Base-by-base conservation (phyloP, 2,113 vertebrate species). In the Melanostigma gelatinosum region DNA sequence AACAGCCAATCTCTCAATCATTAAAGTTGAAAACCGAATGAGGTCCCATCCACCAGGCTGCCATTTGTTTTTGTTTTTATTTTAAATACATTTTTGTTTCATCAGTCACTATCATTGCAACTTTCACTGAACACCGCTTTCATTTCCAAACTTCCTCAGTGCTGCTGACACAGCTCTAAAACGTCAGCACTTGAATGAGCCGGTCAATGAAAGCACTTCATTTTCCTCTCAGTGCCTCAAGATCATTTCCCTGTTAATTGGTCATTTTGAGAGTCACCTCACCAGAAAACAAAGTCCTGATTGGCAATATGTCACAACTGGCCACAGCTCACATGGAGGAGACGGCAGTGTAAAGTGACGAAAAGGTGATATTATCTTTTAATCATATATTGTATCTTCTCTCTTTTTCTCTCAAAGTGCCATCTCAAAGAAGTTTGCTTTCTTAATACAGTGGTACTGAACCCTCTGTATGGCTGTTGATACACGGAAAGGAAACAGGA, bases 151-250 rank as follows among this genome's bases (percentile, higher is more conserved):
- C 63, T 73, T 76, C 42, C 24, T 50, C 42, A 22, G 40, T 34
- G 50, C 68, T 77, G 75, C 82, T 67, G 84, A 82, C 69, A n/a
- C 84, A 77, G 82, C 80, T 48, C 6, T 20, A 7, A 10, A 55
- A 72, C 64, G 52, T 54, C 18, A 64, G 58, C 27, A 10, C 32
- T 22, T 5, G 6, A 42, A 64, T 13, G 55, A 77, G 13, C 5
- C 4, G 27, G 10, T 80, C 77, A 58, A 27, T 72, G 61, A 54
- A 6, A 32, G 9, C 4, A 0, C 32, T 65, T 72, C 1, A 1
- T 77, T 85, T 82, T 71, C 42, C 67, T 64, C 48, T 18, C 54
- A 16, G 12, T 1, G 27, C 64, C 64, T 57, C 72, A 0, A 46
- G 32, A 63, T 68, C 13, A 36, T 77, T 85, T 80, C 32, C 29